These are phyloP conservation scores for Ovis canadensis DNA, from an alignment of 2,113 vertebrate genomes.

Conservation along the genomic window DNA sequence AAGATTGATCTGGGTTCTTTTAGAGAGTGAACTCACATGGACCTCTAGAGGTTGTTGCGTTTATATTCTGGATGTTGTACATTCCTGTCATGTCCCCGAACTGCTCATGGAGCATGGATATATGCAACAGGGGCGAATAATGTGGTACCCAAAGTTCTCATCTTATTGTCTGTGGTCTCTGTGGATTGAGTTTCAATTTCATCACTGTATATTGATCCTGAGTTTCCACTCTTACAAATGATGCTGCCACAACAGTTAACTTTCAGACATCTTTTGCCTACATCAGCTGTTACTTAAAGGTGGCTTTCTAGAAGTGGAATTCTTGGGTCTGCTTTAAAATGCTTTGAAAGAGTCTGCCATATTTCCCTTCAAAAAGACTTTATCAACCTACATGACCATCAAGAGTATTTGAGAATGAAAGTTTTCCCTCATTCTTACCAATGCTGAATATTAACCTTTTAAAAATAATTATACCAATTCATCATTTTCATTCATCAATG, in stretches of 20 bases:
- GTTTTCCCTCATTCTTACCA: neutral
- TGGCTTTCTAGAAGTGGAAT: neutral
- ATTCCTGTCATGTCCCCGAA: rapidly evolving
- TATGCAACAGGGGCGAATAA: neutral
- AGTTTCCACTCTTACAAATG: neutral
- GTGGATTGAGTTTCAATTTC: neutral
- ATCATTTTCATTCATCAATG: neutral
- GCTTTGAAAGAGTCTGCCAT: neutral
- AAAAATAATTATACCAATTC: neutral
- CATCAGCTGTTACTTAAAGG: neutral
- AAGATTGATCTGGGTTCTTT: neutral
- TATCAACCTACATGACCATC: neutral
- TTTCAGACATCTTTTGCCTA: neutral
- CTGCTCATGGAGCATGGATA: neutral
- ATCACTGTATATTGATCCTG: neutral
- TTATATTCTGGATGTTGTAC: neutral
- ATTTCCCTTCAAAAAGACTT: neutral
- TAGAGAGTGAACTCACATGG: neutral
- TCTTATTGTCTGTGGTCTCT: neutral
- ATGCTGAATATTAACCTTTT: neutral
- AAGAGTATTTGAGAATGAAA: neutral
- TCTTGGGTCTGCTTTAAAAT: neutral
- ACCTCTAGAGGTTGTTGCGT: neutral
- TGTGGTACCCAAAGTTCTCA: neutral
- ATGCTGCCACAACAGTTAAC: neutral